Evolutionary conservation across 2,113 vertebrate genomes (phyloP).

Genomic region (Lepus europaeus): DNA sequence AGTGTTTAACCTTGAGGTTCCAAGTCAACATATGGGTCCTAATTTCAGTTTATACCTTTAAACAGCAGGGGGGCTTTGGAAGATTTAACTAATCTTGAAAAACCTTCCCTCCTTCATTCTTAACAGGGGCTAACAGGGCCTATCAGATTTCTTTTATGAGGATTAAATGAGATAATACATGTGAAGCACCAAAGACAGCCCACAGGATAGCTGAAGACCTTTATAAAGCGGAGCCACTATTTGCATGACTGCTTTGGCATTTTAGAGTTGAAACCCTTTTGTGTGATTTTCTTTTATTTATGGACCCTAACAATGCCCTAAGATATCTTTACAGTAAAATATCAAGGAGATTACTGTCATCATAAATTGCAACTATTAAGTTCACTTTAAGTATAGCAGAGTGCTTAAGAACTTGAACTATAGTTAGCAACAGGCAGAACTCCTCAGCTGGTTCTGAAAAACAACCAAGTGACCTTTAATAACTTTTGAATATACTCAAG

Average conservation of each 20-base stretch:
- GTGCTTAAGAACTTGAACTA: background rate
- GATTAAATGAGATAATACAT: conserved; percentile 21
- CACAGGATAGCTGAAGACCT: background rate
- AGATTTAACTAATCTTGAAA: background rate
- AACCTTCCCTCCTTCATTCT: background rate
- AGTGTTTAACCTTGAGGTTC: background rate
- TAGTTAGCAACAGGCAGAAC: background rate
- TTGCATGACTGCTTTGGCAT: background rate
- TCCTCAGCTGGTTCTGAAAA: background rate
- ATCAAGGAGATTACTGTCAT: background rate
- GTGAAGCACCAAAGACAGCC: background rate
- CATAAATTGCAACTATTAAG: background rate
- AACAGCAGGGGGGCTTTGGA: background rate
- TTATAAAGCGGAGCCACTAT: background rate
- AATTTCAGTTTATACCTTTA: background rate
- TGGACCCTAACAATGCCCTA: background rate
- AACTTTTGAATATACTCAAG: background rate
- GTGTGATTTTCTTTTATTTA: background rate
- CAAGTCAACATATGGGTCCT: background rate
- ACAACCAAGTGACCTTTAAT: background rate
- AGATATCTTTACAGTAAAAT: background rate
- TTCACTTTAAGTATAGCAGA: background rate
- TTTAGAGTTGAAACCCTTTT: background rate
- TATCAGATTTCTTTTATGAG: background rate
- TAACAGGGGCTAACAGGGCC: background rate